Base-by-base conservation (phyloP, 2,113 vertebrate species). In the Oryzias javanicus region DNA sequence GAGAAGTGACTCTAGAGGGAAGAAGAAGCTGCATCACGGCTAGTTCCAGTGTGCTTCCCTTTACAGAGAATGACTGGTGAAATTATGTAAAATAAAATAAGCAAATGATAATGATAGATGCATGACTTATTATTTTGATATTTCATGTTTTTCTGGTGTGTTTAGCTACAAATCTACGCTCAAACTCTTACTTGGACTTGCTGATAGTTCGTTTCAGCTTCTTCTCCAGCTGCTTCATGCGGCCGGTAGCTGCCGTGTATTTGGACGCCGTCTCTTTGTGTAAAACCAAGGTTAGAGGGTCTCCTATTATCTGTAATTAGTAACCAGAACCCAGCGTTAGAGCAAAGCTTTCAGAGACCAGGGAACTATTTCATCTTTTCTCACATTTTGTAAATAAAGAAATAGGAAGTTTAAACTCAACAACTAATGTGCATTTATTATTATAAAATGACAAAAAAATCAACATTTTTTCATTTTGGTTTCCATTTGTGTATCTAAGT, bases 141-240 rank as follows among this genome's bases (percentile, higher is more conserved):
- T 12, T 35, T 1, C 10, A 12, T 3, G 35, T 35, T 35, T 35
- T 35, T 12, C 35, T 35, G 8, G 35, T 35, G 35, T 12, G 35
- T 35, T 35, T 35, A 44, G 42, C 42, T 8, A 15, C 2, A 29
- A 46, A 5, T n/a, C 25, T 6, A 29, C 0, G 1, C 0, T 4
- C 19, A 10, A 12, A 2, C n/a, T 83, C 94, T 60, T 89, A 99
- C 97, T 96, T 98, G 14, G 96, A 98, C 88, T 99, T 99, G 91
- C 89, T 96, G 90, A 99, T 99, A 84, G 94, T 93, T 72, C 96
- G 91, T 90, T 96, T 98, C 80, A 98, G 92, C 64, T 98, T 99
- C 86, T 97, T 98, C 91, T 99, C 97, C 87, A 97, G 92, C 77
- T 98, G 97, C 27, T 96, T 95, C 96, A 98, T 98, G 69, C 93